These are phyloP conservation scores for Betta splendens DNA, from an alignment of 2,797 vertebrate species.

Conservation along the genomic window DNA sequence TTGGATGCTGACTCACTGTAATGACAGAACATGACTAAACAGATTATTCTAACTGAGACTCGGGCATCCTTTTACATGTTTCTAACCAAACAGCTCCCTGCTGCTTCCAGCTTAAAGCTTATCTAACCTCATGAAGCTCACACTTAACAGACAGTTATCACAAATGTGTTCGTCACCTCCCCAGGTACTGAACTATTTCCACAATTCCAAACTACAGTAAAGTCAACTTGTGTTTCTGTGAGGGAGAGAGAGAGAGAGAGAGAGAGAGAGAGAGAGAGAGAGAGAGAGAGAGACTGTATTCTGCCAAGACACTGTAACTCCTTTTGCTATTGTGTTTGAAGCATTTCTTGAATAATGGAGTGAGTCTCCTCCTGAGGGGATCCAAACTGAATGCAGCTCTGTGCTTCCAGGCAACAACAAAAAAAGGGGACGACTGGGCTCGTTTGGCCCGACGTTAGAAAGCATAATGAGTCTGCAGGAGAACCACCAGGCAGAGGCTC, in stretches of 20 bases:
- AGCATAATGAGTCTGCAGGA: slow-evolving; percentile 6
- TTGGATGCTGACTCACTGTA: too few relatives aligned
- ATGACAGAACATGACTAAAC: too few relatives aligned
- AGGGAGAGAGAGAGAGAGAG: not conserved
- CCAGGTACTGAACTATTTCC: not conserved
- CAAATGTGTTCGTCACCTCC: too few relatives aligned
- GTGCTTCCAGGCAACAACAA: slow-evolving; percentile 1
- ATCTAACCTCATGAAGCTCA: too few relatives aligned
- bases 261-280: too few relatives aligned
- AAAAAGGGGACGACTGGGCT: not conserved
- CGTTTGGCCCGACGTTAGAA: not conserved
- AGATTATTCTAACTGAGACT: too few relatives aligned
- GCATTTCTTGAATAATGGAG: slow-evolving; percentile 6
- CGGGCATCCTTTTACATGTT: too few relatives aligned
- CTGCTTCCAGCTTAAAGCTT: too few relatives aligned
- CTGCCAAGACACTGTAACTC: not conserved
- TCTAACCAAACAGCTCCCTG: too few relatives aligned
- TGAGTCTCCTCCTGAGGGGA: not conserved
- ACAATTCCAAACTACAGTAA: not conserved
- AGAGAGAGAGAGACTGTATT: too few relatives aligned
- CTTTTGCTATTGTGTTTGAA: not conserved
- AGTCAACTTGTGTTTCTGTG: too few relatives aligned
- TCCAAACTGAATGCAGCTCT: not conserved
- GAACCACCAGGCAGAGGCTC: not conserved
- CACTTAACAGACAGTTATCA: too few relatives aligned